Conservation (phyloP, 2,888 invertebrate species). For the Smittia sp. region DNA sequence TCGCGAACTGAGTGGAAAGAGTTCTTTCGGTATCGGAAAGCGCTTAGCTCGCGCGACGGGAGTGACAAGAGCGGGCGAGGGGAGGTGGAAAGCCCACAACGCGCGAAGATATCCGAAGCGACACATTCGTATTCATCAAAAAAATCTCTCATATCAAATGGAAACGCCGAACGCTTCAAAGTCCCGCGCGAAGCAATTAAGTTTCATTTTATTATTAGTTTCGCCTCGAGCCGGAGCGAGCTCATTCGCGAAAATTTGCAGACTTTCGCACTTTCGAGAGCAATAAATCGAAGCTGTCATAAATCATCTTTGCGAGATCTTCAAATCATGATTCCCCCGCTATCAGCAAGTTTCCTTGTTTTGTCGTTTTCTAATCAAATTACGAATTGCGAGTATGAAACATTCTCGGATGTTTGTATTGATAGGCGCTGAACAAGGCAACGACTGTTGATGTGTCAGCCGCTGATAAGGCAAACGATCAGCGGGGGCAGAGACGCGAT, state of each 20-base stretch:
- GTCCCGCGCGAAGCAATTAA: slow-evolving; percentile 12
- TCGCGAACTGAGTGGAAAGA: background rate
- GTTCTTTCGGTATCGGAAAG: background rate
- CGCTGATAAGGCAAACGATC: background rate
- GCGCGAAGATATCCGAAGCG: slow-evolving; percentile 5
- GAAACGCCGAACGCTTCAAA: background rate
- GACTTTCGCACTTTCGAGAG: background rate
- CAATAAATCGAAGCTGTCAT: no score
- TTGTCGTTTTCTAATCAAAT: background rate
- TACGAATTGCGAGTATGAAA: background rate
- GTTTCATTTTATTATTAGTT: background rate
- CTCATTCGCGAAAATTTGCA: background rate
- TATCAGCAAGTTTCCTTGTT: background rate
- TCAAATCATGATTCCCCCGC: no score
- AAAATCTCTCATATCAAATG: background rate
- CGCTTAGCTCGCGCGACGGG: background rate
- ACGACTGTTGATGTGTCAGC: background rate
- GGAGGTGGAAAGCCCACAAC: background rate
- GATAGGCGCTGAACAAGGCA: background rate
- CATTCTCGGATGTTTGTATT: background rate
- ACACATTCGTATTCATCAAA: background rate
- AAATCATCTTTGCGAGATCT: no score
- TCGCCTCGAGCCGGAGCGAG: background rate
- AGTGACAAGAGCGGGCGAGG: background rate
- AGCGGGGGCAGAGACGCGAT: background rate